Conservation (phyloP, 1,140 invertebrate species). For the Drosophila parvula region DNA sequence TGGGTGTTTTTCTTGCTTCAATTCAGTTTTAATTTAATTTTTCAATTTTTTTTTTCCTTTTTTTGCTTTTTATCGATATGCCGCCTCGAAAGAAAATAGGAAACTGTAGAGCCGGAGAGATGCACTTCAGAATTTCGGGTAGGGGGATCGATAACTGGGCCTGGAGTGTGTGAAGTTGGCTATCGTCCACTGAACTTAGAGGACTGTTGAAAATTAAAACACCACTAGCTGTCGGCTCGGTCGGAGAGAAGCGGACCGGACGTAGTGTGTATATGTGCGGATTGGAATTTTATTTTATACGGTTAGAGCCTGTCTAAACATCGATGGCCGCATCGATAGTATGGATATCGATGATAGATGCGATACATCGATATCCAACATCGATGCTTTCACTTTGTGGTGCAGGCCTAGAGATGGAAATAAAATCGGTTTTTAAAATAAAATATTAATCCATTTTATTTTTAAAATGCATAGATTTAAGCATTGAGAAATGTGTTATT, state of each 20-base stretch:
- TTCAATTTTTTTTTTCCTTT: background rate
- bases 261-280: conserved; percentile 3
- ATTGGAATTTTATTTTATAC: conserved; percentile 2
- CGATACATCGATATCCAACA: too few species aligned
- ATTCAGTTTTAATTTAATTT: conserved; percentile 1
- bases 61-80: background rate
- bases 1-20: background rate
- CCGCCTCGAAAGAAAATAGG: conserved; percentile 5
- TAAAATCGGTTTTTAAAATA: too few species aligned
- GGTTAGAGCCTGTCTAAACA: too few species aligned
- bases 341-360: too few species aligned
- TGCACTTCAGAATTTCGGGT: conserved; percentile 33
- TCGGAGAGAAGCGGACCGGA: conserved; percentile 7
- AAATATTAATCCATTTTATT: too few species aligned
- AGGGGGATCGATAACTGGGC: conserved; percentile 3
- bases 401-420: too few species aligned
- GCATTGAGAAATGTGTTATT: too few species aligned
- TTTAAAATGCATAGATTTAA: too few species aligned
- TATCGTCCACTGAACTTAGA: conserved; percentile 22
- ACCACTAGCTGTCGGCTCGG: conserved; percentile 8
- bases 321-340: too few species aligned
- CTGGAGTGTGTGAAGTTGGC: conserved; percentile 9
- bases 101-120: conserved; percentile 14
- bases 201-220: conserved; percentile 34
- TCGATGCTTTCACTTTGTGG: too few species aligned